Evolutionary conservation across 2,888 invertebrate species (phyloP), one percentile per base, ranked within the genome.

Genomic region (Digitonthophagus gazella): DNA sequence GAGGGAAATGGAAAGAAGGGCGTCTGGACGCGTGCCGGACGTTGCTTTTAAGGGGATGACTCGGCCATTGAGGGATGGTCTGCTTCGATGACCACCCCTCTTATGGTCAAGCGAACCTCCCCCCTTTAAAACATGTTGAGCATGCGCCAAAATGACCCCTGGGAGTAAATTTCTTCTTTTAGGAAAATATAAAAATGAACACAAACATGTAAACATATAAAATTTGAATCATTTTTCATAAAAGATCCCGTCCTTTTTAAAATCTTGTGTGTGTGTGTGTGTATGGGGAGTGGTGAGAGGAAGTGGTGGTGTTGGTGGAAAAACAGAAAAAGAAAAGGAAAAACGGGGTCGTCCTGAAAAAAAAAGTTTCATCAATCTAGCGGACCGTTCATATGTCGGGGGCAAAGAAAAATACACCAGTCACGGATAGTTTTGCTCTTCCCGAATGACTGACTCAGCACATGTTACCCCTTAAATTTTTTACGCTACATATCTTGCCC

Each of bases 401-500:
- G 66, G 66, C 70, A 72, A 75, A 78, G 76, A 76, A 77, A 78
- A 81, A 80, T 79, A 78, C 74, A 76, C 79, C 79, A 82, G 81
- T 82, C 82, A 82, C 80, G 78, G 78, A 76, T 79, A 77, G 77
- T 79, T 81, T 80, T 80, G 73, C 76, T 74, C 74, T 73, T 77
- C 71, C 72, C 71, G 76, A 75, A 65, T 67, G 69, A 64, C 81
- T 81, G 82, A 82, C 80, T 81, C 82, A 82, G 82, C 82, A 82
- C 77, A 79, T 78, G 78, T 79, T 76, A 79, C 80, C 80, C 80
- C 78, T 76, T 74, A 75, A 72, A 78, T 77, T 79, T 80, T 80
- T 79, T 79, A 78, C 80, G 80, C 80, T 78, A 80, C 80, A 79
- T 80, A 80, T 79, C 79, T 80, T 75, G 78, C 76, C 76, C 77